These are phyloP conservation scores for Diarsia mendica DNA, from an alignment of 2,888 invertebrate species.

Conservation along the genomic window DNA sequence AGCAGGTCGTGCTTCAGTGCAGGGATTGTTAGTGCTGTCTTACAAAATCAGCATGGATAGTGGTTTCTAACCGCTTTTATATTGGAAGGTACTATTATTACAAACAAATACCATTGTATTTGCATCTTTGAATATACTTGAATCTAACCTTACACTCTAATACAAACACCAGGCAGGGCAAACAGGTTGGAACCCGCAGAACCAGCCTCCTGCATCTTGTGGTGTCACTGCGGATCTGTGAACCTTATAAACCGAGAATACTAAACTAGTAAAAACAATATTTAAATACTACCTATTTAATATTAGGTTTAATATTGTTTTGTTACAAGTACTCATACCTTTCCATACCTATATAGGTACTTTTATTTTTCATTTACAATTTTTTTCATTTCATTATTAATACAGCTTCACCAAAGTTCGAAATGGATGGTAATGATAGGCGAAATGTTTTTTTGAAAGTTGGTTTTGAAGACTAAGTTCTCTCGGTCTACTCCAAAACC, in stretches of 20 bases:
- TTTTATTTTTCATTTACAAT: not conserved
- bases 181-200: constrained; percentile 31
- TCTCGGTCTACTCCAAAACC: not conserved
- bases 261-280: not conserved
- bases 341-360: not conserved
- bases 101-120: constrained; percentile 14
- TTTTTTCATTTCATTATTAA: not conserved
- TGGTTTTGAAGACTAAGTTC: not conserved
- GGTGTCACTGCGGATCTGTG: constrained; percentile 19
- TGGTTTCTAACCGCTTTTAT: not conserved
- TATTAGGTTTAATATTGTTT: not conserved
- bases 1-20: constrained; percentile 38
- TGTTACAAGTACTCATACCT: constrained; percentile 9
- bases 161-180: constrained; percentile 25
- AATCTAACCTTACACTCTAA: constrained; percentile 37
- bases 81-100: constrained; percentile 5
- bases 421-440: constrained; percentile 20
- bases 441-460: not conserved
- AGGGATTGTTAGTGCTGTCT: constrained; percentile 10
- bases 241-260: constrained; percentile 32
- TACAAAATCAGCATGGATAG: constrained; percentile 6
- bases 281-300: not conserved
- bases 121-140: constrained; percentile 2
- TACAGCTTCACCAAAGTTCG: constrained; percentile 23
- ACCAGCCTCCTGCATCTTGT: constrained; percentile 19